Evolutionary conservation across 92 coral and sea anemone species (phyloP).

Genomic region (Zoanthus gigantus): DNA sequence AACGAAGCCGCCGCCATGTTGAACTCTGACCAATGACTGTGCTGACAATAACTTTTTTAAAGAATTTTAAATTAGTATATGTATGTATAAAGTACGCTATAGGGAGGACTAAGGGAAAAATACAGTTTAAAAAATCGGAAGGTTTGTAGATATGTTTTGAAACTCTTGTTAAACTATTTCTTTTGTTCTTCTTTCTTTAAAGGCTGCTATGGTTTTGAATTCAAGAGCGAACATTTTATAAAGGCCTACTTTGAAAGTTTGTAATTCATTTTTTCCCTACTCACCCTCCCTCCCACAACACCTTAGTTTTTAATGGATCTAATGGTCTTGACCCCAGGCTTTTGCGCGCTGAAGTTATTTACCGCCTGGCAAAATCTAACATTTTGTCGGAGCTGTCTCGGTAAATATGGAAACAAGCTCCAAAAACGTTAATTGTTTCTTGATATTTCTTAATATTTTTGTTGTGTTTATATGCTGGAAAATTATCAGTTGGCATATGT

Average conservation of each 20-base stretch:
- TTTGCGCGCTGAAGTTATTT: background rate
- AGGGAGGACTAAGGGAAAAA: no score
- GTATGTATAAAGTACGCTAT: background rate
- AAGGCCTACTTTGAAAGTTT: no score
- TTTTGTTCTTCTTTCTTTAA: background rate
- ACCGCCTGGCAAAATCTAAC: background rate
- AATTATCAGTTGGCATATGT: conserved; percentile 23
- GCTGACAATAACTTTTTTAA: background rate
- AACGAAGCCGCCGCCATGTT: conserved; percentile 41
- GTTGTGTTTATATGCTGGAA: conserved; percentile 69
- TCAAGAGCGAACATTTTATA: no score
- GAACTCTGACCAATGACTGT: background rate
- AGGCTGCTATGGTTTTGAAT: background rate
- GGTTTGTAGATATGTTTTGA: background rate
- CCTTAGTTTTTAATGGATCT: no score
- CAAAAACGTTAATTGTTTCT: conserved; percentile 28
- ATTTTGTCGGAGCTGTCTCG: background rate
- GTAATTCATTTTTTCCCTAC: no score
- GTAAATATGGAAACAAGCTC: conserved; percentile 37
- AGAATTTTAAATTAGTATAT: background rate
- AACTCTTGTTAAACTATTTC: background rate
- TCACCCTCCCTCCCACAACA: no score
- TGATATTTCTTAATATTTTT: conserved; percentile 13
- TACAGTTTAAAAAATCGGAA: no score
- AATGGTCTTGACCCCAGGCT: background rate